Percentiles rank a stretch among this genome's conserved stretches.
phyloP scores from a whole-genome alignment of 2,888 invertebrate species.

The Sesamia inferens region DNA sequence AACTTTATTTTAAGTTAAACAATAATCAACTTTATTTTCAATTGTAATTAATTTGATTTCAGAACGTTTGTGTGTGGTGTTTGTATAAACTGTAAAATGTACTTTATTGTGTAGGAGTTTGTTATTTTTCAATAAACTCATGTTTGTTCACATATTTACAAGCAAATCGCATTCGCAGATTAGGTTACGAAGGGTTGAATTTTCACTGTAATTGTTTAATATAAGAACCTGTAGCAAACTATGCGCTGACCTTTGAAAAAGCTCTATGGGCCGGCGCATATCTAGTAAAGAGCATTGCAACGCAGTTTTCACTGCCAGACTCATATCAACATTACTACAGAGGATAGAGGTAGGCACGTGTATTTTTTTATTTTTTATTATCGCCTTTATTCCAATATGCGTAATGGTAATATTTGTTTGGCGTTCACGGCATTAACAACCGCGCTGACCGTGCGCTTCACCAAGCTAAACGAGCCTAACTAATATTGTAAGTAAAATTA shows the following conservation, averaged over 20 bases:
- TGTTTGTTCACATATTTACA: too few species aligned
- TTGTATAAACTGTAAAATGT: too few species aligned
- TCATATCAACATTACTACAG: background rate
- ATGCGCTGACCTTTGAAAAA: background rate
- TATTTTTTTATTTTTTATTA: background rate
- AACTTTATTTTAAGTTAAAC: too few species aligned
- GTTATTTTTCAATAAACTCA: too few species aligned
- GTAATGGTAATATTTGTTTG: background rate
- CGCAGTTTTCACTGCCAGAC: background rate
- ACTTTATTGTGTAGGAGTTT: too few species aligned
- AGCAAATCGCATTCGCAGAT: too few species aligned
- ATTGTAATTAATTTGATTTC: too few species aligned
- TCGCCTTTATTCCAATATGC: background rate
- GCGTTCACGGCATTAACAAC: background rate
- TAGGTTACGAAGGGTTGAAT: background rate
- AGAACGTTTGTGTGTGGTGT: too few species aligned
- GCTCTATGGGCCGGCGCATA: background rate
- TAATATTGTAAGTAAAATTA: slow-evolving; percentile 17
- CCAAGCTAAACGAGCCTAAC: slow-evolving; percentile 18
- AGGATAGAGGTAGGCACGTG: background rate
- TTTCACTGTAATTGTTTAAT: background rate
- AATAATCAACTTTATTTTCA: too few species aligned
- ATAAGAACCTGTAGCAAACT: background rate
- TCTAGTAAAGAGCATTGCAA: background rate
- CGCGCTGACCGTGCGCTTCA: background rate